These are phyloP conservation scores for Eulemur mongoz DNA, from an alignment of 2,797 vertebrate genomes.

Conservation along the genomic window DNA sequence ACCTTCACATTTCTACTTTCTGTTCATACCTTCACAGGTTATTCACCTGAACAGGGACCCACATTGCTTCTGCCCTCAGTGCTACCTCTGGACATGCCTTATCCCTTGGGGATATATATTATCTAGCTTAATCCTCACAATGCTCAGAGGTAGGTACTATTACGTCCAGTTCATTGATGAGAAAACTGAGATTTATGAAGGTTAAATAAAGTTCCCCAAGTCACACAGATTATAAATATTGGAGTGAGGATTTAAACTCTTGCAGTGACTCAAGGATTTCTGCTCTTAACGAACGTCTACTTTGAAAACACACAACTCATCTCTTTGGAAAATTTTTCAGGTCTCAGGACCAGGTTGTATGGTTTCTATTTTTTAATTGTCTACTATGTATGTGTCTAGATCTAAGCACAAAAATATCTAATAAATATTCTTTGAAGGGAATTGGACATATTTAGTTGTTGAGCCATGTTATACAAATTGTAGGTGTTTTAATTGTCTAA, in stretches of 20 bases:
- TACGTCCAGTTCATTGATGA: not conserved
- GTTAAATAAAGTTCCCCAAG: not conserved
- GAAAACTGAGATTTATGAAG: not conserved
- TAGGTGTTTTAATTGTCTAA: not conserved
- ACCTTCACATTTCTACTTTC: not conserved
- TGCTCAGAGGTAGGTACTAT: not conserved
- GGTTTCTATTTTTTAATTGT: not conserved
- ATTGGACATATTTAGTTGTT: not conserved
- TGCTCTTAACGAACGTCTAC: not conserved
- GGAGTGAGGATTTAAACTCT: not conserved
- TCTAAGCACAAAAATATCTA: not conserved
- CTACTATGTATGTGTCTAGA: not conserved
- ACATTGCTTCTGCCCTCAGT: not conserved
- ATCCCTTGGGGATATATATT: not conserved
- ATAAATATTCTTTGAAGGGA: not conserved
- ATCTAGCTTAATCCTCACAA: not conserved
- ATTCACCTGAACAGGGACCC: not conserved
- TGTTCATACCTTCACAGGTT: not conserved
- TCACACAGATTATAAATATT: not conserved
- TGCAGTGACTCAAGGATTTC: not conserved
- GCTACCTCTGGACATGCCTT: not conserved
- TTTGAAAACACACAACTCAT: not conserved
- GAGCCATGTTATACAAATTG: not conserved
- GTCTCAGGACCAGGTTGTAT: not conserved
- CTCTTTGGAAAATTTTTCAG: conserved; percentile 17